Evolutionary conservation across 2,888 invertebrate genomes (phyloP), one percentile per base, ranked within the genome.

Genomic region (Drosophila atroscutellata): DNA sequence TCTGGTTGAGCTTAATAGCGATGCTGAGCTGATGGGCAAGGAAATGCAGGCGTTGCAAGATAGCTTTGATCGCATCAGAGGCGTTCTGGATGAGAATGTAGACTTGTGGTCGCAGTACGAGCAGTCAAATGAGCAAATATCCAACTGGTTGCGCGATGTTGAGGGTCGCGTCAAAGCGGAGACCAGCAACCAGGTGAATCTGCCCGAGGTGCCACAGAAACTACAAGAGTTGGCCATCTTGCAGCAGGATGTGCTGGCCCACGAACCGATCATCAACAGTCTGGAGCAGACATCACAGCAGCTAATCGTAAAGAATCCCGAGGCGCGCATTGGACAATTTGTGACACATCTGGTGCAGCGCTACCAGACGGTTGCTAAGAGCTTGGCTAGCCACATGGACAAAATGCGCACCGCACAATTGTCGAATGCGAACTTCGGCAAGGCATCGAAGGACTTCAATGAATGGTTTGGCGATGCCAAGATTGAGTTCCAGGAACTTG

Each of bases 41-140:
- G 97, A 97, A 84, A 94, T 98, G 77, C 95, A 96, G 28, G 95
- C 95, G 0, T 92, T 98, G 5, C 95, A 95, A 73, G 94, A 94
- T 11, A 95, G 95, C 77, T 96, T 95, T 81, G 93, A 94, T 36
- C 94, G 95, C 84, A 96, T 97, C 5, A 96, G 96, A 90, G 80
- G 82, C 28, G 93, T 95, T 59, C 92, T 98, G 0, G 95, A 96
- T 81, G 94, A 95, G 78, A 96, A 96, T 83, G 95, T 97, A 13
- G 94, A 94, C 34, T 93, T 97, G 13, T 98, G 97, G 96, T 95
- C 96, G 82, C 95, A 96, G 77, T 98, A 98, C 91, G 98, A 98
- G 91, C 93, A 94, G 11, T 93, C 95, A 26, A 95, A 96, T 60
- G 98, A 97, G 83, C 95, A 94, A 72, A 94, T 97, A 3, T 94